Percentiles rank a stretch among this genome's conserved stretches.
These are phyloP conservation scores for Conomelus anceps DNA, from an alignment of 2,888 invertebrate genomes.

Conservation along the genomic window DNA sequence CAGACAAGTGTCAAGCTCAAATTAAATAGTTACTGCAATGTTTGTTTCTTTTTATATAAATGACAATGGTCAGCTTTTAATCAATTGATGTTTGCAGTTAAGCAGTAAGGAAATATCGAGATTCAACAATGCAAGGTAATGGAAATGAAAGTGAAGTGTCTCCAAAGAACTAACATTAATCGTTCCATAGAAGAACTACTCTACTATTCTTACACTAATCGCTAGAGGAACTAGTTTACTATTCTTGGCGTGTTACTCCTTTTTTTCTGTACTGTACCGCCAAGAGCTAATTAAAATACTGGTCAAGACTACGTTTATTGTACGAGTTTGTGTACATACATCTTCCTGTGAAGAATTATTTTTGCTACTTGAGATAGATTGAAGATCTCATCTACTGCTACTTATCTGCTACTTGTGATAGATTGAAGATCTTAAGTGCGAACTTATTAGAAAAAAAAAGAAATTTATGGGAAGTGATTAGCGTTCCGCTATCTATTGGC, in stretches of 20 bases:
- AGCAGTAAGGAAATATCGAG: not conserved
- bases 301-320: not conserved
- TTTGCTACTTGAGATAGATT: too few species aligned
- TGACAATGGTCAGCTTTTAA: not conserved
- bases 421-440: too few species aligned
- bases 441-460: too few species aligned
- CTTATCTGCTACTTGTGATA: too few species aligned
- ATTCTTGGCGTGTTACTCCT: not conserved
- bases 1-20: not conserved
- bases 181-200: not conserved
- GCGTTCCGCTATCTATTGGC: too few species aligned
- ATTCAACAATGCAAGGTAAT: not conserved
- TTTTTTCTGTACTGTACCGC: not conserved
- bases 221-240: not conserved
- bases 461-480: too few species aligned
- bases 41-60: not conserved
- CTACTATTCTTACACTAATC: not conserved
- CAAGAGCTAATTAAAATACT: not conserved
- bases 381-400: too few species aligned
- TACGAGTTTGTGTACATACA: too few species aligned
- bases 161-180: not conserved
- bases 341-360: not conserved
- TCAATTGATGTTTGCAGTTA: not conserved
- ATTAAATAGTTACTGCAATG: not conserved
- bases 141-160: not conserved